Evolutionary conservation across 1,140 invertebrate genomes (phyloP).

Genomic region (Leguminivora glycinivorella): DNA sequence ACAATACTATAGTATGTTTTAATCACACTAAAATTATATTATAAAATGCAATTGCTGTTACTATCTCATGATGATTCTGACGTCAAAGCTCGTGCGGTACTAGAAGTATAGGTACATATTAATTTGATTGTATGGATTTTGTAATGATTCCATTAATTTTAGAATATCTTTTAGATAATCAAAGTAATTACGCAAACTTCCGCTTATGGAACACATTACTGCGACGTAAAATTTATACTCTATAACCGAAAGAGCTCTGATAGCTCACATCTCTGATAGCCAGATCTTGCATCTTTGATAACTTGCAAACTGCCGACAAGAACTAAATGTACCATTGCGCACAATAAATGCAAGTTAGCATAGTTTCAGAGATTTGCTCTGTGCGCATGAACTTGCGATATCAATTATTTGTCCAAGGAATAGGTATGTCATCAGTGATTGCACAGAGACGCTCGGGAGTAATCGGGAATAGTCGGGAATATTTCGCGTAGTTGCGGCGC

Average conservation of each 20-base stretch:
- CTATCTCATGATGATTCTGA: too few species aligned
- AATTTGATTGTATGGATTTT: not conserved
- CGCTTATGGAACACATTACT: not conserved
- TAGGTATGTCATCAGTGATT: slow-evolving; percentile 53
- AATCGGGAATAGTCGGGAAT: slow-evolving; percentile 48
- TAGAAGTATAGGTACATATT: not conserved
- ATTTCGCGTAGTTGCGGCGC: slow-evolving; percentile 64
- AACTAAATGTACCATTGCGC: not conserved
- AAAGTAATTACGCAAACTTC: not conserved
- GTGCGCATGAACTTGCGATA: slow-evolving; percentile 3
- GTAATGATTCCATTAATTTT: not conserved
- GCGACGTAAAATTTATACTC: not conserved
- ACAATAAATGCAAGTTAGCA: not conserved
- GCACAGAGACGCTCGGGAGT: slow-evolving; percentile 28
- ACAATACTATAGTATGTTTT: too few species aligned
- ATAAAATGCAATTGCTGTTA: too few species aligned
- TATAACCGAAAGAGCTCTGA: not conserved
- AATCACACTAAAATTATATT: too few species aligned
- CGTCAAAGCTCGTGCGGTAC: too few species aligned
- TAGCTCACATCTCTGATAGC: not conserved
- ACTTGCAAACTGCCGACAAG: not conserved
- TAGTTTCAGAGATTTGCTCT: not conserved
- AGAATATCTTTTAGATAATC: not conserved
- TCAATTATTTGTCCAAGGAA: slow-evolving; percentile 37
- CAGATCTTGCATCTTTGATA: not conserved